These are phyloP conservation scores for Euproctis similis DNA, from an alignment of 2,888 invertebrate species.

Conservation along the genomic window DNA sequence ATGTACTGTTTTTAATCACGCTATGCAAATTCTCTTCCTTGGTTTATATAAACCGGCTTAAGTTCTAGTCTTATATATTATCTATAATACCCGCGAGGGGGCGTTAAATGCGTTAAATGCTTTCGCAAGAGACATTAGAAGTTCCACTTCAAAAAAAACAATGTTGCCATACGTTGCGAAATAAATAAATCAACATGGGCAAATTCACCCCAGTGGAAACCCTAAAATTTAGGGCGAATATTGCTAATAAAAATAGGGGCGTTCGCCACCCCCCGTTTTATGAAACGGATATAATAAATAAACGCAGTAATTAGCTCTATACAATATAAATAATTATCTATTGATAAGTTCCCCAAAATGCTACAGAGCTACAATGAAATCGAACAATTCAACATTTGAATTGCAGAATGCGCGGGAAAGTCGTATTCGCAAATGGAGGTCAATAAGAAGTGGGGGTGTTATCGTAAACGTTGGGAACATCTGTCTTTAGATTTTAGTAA, in stretches of 20 bases:
- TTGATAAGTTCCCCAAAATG: conserved; percentile 39
- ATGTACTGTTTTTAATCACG: too few relatives aligned
- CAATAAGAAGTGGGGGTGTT: conserved; percentile 12
- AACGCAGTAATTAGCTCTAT: conserved; percentile 66
- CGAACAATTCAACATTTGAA: conserved; percentile 18
- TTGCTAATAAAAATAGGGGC: conserved; percentile 56
- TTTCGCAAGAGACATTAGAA: too few relatives aligned
- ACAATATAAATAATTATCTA: conserved; percentile 65
- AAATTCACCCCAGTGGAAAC: conserved; percentile 39
- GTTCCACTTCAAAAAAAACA: too few relatives aligned
- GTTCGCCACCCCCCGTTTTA: conserved; percentile 35
- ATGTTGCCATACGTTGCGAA: conserved; percentile 25
- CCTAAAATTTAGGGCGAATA: conserved; percentile 44
- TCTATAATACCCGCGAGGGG: too few relatives aligned
- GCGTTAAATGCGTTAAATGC: too few relatives aligned
- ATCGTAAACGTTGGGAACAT: conserved; percentile 13
- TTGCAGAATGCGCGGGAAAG: conserved; percentile 43
- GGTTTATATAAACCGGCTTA: too few relatives aligned
- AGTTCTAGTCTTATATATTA: too few relatives aligned
- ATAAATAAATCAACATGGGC: conserved; percentile 45
- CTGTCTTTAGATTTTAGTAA: too few relatives aligned
- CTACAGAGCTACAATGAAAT: conserved; percentile 37
- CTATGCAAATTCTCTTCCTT: too few relatives aligned
- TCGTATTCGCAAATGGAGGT: conserved; percentile 43
- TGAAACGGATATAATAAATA: conserved; percentile 70